A percentile compares a stretch with the other conserved stretches of the same genome.
These are phyloP conservation scores for Drosophila rubida DNA, from an alignment of 2,888 invertebrate genomes.

Conservation along the genomic window DNA sequence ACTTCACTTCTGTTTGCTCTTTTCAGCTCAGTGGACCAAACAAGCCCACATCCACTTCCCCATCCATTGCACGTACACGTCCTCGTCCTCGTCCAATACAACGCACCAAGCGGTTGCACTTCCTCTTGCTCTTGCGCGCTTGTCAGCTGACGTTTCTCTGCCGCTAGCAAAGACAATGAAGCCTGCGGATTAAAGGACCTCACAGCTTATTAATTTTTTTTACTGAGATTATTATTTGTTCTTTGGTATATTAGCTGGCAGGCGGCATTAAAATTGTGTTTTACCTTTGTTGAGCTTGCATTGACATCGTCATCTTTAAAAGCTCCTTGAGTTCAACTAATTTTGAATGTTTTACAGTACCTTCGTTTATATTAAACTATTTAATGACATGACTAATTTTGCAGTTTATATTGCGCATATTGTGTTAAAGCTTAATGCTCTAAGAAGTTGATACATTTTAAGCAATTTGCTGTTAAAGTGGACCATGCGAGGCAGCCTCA, in stretches of 20 bases:
- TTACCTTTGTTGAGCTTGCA: not conserved
- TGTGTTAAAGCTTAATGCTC: too few species aligned
- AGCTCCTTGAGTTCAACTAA: too few species aligned
- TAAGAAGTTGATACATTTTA: too few species aligned
- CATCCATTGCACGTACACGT: slow-evolving; percentile 10
- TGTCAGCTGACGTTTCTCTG: not conserved
- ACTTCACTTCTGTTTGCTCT: slow-evolving; percentile 66
- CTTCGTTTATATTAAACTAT: too few species aligned
- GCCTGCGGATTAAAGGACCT: not conserved
- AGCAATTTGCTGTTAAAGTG: too few species aligned
- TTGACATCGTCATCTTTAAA: too few species aligned
- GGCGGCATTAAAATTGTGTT: too few species aligned
- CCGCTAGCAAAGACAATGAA: not conserved
- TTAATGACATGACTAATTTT: too few species aligned
- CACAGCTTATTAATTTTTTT: not conserved
- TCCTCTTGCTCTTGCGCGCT: slow-evolving; percentile 80
- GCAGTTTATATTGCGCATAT: too few species aligned
- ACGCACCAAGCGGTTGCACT: slow-evolving; percentile 88
- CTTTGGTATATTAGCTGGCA: not conserved
- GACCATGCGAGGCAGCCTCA: too few species aligned
- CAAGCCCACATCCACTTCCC: slow-evolving; percentile 12
- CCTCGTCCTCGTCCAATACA: slow-evolving; percentile 1
- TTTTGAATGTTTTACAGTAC: too few species aligned
- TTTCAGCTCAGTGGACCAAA: slow-evolving; percentile 46
- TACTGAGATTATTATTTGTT: not conserved